phyloP scores from a whole-genome alignment of 2,797 vertebrate genomes.

The Sebastes vulpes region DNA sequence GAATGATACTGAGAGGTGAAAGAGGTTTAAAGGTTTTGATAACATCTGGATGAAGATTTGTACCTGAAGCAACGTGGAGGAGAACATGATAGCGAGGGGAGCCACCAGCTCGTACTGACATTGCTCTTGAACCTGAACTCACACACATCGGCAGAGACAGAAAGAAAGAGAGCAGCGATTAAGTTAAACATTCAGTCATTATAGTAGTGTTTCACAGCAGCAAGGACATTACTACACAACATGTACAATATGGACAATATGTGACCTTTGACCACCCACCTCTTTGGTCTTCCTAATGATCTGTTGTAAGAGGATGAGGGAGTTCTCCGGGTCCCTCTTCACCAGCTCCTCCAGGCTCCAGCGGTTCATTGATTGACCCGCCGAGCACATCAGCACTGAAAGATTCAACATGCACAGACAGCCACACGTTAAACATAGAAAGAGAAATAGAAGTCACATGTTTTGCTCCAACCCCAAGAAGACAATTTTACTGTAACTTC shows the following conservation, averaged over 20 bases:
- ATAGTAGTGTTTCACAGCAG: neutral
- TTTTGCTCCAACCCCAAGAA: neutral
- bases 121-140: slow-evolving; percentile 90
- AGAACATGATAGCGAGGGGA: slow-evolving; percentile 94
- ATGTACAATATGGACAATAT: too few species aligned
- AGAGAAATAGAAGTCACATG: neutral
- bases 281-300: slow-evolving; percentile 92
- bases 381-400: slow-evolving; percentile 79
- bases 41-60: neutral
- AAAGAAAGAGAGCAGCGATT: neutral
- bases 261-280: slow-evolving; percentile 78
- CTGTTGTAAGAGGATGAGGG: slow-evolving; percentile 94
- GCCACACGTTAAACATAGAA: neutral
- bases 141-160: neutral
- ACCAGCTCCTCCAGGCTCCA: slow-evolving; percentile 98
- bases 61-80: slow-evolving; percentile 93
- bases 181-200: neutral
- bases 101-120: slow-evolving; percentile 93
- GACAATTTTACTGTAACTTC: neutral
- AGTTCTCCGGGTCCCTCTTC: slow-evolving; percentile 93
- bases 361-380: slow-evolving; percentile 95
- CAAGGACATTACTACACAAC: neutral
- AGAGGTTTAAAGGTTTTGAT: neutral
- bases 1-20: neutral
- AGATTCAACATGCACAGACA: slow-evolving; percentile 3